These are phyloP conservation scores for Emydura subglobosa DNA, from an alignment of 2,113 vertebrate genomes.

Conservation along the genomic window DNA sequence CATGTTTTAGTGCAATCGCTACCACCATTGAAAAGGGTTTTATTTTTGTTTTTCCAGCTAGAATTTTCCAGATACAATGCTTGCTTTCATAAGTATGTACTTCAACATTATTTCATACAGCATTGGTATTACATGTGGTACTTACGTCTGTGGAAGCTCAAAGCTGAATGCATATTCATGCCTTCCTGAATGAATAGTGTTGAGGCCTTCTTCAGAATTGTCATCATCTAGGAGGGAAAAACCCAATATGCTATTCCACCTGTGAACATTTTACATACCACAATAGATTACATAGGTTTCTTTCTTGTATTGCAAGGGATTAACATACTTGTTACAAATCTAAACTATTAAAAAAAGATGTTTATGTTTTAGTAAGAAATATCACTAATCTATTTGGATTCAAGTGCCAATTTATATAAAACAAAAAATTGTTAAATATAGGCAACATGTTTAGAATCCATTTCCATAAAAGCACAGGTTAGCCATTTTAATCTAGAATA, in stretches of 20 bases:
- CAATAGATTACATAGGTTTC: not conserved
- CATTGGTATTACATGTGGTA: not conserved
- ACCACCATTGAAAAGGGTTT: slow-evolving; percentile 80
- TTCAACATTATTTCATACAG: not conserved
- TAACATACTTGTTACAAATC: not conserved
- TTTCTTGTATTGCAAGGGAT: accelerated
- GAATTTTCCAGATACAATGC: not conserved
- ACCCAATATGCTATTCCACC: not conserved
- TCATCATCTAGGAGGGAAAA: slow-evolving; percentile 89
- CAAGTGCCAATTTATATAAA: not conserved
- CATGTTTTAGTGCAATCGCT: slow-evolving; percentile 59
- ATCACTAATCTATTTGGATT: accelerated
- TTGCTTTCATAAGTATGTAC: not conserved
- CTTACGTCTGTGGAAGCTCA: slow-evolving; percentile 99
- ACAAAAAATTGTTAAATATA: accelerated
- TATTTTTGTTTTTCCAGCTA: slow-evolving; percentile 64
- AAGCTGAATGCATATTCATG: slow-evolving; percentile 99
- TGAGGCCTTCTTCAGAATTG: slow-evolving; percentile 96
- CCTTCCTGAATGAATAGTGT: slow-evolving; percentile 96
- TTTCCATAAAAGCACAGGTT: accelerated
- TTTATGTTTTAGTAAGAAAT: not conserved
- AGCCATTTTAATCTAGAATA: not conserved
- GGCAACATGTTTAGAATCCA: accelerated
- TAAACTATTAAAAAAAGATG: accelerated
- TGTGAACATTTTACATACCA: not conserved